Conservation (phyloP, 2,113 vertebrate genomes). For the Ictalurus punctatus region DNA sequence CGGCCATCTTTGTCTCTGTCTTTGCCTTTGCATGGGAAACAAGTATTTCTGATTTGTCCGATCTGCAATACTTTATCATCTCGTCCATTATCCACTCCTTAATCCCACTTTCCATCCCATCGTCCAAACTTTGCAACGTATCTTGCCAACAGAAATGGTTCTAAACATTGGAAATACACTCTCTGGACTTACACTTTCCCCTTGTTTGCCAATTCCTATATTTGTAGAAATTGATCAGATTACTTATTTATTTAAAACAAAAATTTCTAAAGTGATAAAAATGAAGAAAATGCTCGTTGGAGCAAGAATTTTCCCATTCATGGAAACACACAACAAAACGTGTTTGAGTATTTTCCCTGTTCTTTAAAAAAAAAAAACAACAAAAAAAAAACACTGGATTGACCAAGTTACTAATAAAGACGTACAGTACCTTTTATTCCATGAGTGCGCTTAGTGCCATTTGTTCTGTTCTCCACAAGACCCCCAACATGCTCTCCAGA, state of each 20-base stretch:
- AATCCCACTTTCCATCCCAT: background rate
- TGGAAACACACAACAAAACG: background rate
- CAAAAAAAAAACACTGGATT: background rate
- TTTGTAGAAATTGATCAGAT: background rate
- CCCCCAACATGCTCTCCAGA: background rate
- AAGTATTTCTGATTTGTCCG: background rate
- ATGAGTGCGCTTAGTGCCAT: background rate
- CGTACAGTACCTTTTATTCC: conserved; percentile 26
- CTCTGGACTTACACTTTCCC: background rate
- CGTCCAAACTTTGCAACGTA: background rate
- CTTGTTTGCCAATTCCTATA: background rate
- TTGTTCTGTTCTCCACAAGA: background rate
- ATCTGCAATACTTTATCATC: background rate
- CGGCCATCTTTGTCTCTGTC: background rate
- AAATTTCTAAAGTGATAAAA: background rate
- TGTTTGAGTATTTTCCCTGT: background rate
- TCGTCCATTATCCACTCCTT: background rate
- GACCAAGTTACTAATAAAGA: background rate
- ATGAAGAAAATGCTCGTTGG: background rate
- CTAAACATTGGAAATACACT: background rate
- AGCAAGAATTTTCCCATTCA: no score
- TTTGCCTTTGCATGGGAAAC: background rate
- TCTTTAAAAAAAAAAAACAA: background rate
- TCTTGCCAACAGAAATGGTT: background rate
- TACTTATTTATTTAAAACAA: background rate